Conservation (phyloP, 2,113 vertebrate genomes). For the Engystomops pustulosus region DNA sequence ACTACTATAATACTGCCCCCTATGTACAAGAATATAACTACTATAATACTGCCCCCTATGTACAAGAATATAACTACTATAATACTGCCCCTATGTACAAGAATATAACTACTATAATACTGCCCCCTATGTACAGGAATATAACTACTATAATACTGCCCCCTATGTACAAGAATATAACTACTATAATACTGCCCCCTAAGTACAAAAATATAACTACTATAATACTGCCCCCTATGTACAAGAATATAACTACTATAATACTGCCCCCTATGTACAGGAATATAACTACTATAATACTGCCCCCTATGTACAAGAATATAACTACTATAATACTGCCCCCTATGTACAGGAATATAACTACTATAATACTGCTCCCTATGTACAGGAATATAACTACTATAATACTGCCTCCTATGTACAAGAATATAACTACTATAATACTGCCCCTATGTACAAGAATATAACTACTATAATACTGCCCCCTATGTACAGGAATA, state of each 20-base stretch:
- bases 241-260: slow-evolving; percentile 1
- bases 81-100: no score
- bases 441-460: background rate
- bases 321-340: background rate
- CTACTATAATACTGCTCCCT: background rate
- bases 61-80: background rate
- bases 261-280: background rate
- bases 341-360: background rate
- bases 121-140: no score
- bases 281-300: slow-evolving; percentile 2
- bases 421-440: slow-evolving; percentile 10
- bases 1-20: background rate
- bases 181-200: background rate
- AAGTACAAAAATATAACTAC: slow-evolving; percentile 3
- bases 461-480: slow-evolving; percentile 10
- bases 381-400: slow-evolving; percentile 4
- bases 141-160: no score
- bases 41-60: background rate
- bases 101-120: no score
- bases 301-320: background rate
- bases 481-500: background rate
- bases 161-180: background rate
- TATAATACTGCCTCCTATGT: background rate
- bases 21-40: background rate
- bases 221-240: background rate